A percentile compares a stretch with the other conserved stretches of the same genome.
Evolutionary conservation across 2,888 invertebrate genomes (phyloP).

Genomic region (Mamestra brassicae): DNA sequence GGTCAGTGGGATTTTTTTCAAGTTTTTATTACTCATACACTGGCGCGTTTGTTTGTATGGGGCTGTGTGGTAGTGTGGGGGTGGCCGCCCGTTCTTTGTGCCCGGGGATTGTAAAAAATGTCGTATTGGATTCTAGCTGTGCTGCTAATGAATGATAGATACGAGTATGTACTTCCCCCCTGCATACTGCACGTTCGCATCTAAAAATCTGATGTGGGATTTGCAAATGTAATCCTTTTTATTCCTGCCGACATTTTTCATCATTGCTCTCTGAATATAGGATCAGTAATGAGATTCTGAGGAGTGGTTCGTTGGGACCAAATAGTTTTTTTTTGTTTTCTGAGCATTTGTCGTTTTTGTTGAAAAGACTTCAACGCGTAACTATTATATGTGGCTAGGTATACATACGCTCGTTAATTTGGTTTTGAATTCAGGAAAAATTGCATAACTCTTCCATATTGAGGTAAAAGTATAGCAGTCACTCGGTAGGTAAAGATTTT

Average conservation of each 20-base stretch:
- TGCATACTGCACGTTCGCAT: conserved; percentile 77
- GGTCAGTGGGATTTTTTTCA: conserved; percentile 89
- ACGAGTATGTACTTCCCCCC: conserved; percentile 79
- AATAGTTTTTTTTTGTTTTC: conserved; percentile 40
- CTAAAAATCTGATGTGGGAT: conserved; percentile 85
- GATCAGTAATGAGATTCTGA: conserved; percentile 57
- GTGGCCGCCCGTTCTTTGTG: conserved; percentile 89
- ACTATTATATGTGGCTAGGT: conserved; percentile 4
- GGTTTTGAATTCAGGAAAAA: conserved; percentile 2
- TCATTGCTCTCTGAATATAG: conserved; percentile 67
- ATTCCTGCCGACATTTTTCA: conserved; percentile 67
- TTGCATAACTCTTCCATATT: background rate
- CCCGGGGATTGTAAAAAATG: conserved; percentile 90
- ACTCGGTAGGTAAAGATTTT: background rate
- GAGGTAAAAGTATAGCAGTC: background rate
- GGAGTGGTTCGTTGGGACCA: conserved; percentile 39
- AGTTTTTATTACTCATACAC: conserved; percentile 84
- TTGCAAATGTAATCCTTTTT: conserved; percentile 75
- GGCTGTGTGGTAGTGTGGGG: conserved; percentile 78
- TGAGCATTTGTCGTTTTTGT: conserved; percentile 52
- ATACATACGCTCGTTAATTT: conserved; percentile 3
- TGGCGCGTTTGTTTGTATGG: conserved; percentile 76
- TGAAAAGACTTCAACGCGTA: conserved; percentile 74
- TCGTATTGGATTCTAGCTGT: conserved; percentile 90
- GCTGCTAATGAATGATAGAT: conserved; percentile 91